phyloP scores from a whole-genome alignment of 1,140 invertebrate genomes.

The Oreohelix idahoensis region DNA sequence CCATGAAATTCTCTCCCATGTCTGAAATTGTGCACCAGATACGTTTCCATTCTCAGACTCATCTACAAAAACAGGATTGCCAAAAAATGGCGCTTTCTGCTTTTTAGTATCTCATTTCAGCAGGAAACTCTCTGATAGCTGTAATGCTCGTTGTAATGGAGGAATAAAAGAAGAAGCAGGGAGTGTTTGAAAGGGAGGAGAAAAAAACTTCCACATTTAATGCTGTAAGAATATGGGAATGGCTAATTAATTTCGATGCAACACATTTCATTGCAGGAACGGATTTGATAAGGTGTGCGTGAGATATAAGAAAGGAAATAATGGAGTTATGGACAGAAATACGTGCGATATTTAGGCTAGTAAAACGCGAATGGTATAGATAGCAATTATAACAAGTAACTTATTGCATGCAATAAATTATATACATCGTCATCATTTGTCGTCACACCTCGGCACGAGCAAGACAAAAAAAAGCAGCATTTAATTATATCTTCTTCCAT shows the following conservation, averaged over 20 bases:
- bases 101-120: slow-evolving; percentile 8
- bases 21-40: background rate
- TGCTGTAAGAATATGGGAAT: background rate
- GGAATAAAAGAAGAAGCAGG: background rate
- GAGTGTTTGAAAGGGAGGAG: background rate
- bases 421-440: too few species aligned
- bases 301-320: too few species aligned
- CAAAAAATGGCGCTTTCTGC: background rate
- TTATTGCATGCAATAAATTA: too few species aligned
- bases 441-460: too few species aligned
- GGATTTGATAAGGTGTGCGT: too few species aligned
- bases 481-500: too few species aligned
- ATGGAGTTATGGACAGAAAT: too few species aligned
- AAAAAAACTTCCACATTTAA: background rate
- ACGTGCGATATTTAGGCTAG: too few species aligned
- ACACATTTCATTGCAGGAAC: too few species aligned
- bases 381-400: too few species aligned
- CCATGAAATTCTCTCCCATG: background rate
- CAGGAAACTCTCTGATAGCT: background rate
- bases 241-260: background rate
- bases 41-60: background rate
- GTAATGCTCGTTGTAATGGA: background rate
- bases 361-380: too few species aligned
- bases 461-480: too few species aligned
- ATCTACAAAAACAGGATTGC: background rate